Conservation (phyloP, 1,140 invertebrate species). For the Popillia japonica region DNA sequence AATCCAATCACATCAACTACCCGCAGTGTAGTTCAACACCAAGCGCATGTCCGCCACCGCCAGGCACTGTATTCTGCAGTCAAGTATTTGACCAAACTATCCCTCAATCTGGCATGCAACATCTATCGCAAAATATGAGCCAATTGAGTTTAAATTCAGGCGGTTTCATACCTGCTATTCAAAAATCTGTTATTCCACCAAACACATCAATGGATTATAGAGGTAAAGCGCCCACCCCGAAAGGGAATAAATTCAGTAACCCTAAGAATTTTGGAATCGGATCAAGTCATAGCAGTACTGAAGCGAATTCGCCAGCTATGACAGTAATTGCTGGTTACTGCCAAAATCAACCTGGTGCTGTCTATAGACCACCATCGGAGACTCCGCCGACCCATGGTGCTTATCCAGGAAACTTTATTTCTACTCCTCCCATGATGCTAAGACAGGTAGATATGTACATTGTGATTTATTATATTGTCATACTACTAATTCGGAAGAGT, state of each 20-base stretch:
- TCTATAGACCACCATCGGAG: constrained; percentile 52
- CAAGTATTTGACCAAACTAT: constrained; percentile 32
- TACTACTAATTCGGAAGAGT: neutral
- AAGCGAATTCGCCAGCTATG: constrained; percentile 56
- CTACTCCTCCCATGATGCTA: constrained; percentile 49
- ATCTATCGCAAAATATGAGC: constrained; percentile 49
- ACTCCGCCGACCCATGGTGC: constrained; percentile 52
- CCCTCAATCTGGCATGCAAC: constrained; percentile 42
- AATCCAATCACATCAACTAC: constrained; percentile 45
- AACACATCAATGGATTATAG: constrained; percentile 20
- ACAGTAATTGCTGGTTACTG: constrained; percentile 54
- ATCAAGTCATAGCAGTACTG: constrained; percentile 57
- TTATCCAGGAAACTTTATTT: constrained; percentile 46
- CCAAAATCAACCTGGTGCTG: constrained; percentile 45
- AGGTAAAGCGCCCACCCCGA: constrained; percentile 42
- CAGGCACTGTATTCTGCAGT: neutral
- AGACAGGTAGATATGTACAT: constrained; percentile 51
- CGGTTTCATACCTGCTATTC: neutral
- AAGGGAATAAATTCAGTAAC: constrained; percentile 45
- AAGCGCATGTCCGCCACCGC: constrained; percentile 45
- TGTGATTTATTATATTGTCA: constrained; percentile 9
- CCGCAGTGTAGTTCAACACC: constrained; percentile 53
- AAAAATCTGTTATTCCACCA: constrained; percentile 40
- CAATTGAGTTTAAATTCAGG: constrained; percentile 31
- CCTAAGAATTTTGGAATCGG: constrained; percentile 47